These are phyloP conservation scores for Plemyria rubiginata DNA, from an alignment of 2,888 invertebrate genomes.

Conservation along the genomic window DNA sequence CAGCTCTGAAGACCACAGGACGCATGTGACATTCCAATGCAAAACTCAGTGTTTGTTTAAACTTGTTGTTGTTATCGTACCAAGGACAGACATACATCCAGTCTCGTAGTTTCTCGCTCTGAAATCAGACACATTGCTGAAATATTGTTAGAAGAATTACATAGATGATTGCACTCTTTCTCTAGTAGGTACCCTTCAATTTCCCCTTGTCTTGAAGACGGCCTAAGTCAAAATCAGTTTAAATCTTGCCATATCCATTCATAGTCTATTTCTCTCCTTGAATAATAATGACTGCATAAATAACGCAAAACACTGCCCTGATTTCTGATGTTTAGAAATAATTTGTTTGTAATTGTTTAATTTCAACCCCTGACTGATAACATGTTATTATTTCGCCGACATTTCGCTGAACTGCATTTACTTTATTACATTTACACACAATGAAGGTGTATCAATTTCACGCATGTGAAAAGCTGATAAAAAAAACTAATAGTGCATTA, in stretches of 20 bases:
- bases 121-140: neutral
- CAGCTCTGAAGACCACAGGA: constrained; percentile 7
- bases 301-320: neutral
- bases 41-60: neutral
- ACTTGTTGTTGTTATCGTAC: constrained; percentile 6
- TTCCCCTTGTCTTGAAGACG: too few species aligned
- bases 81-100: constrained; percentile 8
- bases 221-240: too few species aligned
- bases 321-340: constrained; percentile 6
- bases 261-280: neutral
- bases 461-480: too few species aligned
- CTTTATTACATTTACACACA: too few species aligned
- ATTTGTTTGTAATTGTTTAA: constrained; percentile 13
- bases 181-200: too few species aligned
- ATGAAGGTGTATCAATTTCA: too few species aligned
- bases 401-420: neutral
- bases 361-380: neutral
- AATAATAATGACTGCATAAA: neutral
- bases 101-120: constrained; percentile 14
- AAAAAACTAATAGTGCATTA: too few species aligned
- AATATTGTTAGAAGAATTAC: too few species aligned
- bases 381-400: constrained; percentile 4
- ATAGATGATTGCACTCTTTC: neutral
- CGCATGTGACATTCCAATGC: constrained; percentile 1
- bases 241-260: neutral